Conservation (phyloP, 2,113 vertebrate species). For the Aegotheles bennettii region DNA sequence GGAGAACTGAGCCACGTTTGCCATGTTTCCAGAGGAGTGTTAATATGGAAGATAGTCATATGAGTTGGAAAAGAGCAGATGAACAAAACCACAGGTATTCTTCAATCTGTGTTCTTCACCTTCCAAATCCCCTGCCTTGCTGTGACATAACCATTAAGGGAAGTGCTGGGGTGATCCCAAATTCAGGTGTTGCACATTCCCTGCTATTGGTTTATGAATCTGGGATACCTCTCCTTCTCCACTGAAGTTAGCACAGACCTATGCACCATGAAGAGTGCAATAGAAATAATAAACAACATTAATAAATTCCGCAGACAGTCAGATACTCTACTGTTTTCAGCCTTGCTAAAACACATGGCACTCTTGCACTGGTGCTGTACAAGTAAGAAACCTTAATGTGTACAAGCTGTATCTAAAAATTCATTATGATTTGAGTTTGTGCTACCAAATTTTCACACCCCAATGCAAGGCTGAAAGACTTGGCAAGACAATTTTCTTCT, state of each 20-base stretch:
- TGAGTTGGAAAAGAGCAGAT: neutral
- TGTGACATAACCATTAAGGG: neutral
- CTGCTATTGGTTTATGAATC: neutral
- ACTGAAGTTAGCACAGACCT: neutral
- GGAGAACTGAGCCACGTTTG: neutral
- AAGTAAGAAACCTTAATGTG: neutral
- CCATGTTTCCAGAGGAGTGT: neutral
- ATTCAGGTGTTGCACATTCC: neutral
- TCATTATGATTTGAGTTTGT: neutral
- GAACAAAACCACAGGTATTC: neutral
- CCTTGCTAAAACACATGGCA: neutral
- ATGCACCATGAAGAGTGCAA: neutral
- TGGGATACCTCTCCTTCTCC: neutral
- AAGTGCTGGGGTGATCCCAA: neutral
- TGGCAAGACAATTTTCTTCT: neutral
- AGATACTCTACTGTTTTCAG: neutral
- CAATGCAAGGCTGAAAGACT: neutral
- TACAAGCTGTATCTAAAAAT: neutral
- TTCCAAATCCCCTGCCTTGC: neutral
- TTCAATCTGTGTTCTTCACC: neutral
- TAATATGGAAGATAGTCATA: neutral
- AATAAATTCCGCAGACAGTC: neutral
- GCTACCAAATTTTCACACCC: neutral
- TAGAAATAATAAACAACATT: neutral
- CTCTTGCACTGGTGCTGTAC: neutral